These are phyloP conservation scores for Polyergus mexicanus DNA, from an alignment of 1,140 invertebrate genomes.

Conservation along the genomic window DNA sequence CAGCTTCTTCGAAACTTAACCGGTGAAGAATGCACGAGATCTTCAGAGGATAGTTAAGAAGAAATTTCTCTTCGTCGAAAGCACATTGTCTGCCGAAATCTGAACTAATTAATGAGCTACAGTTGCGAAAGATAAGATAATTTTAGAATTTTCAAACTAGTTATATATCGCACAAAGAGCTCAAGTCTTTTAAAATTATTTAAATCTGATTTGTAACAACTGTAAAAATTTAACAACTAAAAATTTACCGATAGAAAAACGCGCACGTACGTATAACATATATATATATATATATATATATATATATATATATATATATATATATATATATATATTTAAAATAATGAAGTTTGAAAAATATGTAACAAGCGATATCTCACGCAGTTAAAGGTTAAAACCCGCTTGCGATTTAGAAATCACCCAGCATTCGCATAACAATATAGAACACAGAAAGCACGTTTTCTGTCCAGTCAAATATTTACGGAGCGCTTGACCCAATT, in stretches of 20 bases:
- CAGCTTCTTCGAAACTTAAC: conserved; percentile 15
- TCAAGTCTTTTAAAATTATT: not conserved
- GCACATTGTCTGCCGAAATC: conserved; percentile 25
- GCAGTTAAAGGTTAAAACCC: conserved; percentile 16
- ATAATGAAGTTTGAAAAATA: conserved; percentile 30
- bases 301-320: not conserved
- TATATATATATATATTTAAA: not conserved
- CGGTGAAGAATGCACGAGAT: conserved; percentile 33
- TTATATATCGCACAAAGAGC: not conserved
- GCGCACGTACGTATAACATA: not conserved
- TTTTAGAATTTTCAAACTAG: not conserved
- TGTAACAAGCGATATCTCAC: conserved; percentile 7
- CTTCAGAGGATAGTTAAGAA: conserved; percentile 17
- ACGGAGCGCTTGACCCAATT: conserved; percentile 75
- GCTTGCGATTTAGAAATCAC: conserved; percentile 3
- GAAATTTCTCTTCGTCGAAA: conserved; percentile 42
- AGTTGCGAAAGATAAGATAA: not conserved
- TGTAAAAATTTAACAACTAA: not conserved
- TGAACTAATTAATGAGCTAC: conserved; percentile 38
- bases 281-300: not conserved
- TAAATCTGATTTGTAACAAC: not conserved
- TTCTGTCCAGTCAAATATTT: conserved; percentile 74
- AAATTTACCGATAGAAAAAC: conserved; percentile 5
- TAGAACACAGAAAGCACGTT: conserved; percentile 11
- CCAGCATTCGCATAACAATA: not conserved